A percentile compares a stretch with the other conserved stretches of the same genome.
These are phyloP conservation scores for Neogale vison DNA, from an alignment of 2,113 vertebrate genomes.

Conservation along the genomic window DNA sequence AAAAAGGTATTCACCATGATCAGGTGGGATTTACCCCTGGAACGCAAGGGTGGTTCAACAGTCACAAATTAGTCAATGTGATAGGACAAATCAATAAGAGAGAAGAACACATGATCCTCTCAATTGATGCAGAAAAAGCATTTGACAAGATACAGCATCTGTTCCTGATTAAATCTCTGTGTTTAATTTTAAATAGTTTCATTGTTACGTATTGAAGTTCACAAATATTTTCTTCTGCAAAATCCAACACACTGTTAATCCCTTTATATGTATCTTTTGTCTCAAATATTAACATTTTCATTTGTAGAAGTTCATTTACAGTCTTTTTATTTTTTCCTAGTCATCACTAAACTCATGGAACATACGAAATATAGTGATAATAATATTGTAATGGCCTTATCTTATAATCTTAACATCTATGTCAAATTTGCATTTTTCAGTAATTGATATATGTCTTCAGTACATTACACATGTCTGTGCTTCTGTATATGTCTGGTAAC, in stretches of 20 bases:
- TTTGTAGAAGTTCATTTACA: not conserved
- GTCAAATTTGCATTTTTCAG: not conserved
- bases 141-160: too few relatives aligned
- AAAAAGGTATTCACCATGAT: too few relatives aligned
- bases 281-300: not conserved
- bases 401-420: not conserved
- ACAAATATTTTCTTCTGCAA: not conserved
- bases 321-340: not conserved
- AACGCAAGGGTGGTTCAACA: too few relatives aligned
- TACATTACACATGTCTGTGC: not conserved
- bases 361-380: not conserved
- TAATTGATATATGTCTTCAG: not conserved
- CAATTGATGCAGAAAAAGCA: too few relatives aligned
- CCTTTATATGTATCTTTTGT: not conserved
- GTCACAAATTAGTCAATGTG: too few relatives aligned
- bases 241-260: not conserved
- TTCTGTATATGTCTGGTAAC: not conserved
- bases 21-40: too few relatives aligned
- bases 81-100: too few relatives aligned
- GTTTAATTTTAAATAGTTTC: not conserved
- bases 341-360: not conserved
- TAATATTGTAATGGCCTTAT: not conserved
- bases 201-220: not conserved
- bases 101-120: too few relatives aligned
- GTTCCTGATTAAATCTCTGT: too few relatives aligned